Evolutionary conservation across 2,113 vertebrate genomes (phyloP).

Genomic region (Mixornis gularis): DNA sequence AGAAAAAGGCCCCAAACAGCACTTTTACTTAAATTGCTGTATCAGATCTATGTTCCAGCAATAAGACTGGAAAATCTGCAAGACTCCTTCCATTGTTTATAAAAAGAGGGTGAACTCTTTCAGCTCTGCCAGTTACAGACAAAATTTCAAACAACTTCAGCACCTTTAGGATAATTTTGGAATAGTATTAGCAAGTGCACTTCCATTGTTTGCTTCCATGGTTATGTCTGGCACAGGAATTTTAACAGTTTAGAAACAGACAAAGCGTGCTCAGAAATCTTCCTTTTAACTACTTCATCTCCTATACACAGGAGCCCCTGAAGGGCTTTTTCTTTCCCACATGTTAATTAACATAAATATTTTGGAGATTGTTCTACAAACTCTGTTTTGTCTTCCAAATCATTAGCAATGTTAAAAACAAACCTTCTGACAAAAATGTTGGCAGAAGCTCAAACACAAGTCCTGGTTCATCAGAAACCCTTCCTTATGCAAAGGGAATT

Average conservation of each 20-base stretch:
- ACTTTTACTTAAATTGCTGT: not conserved
- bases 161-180: slow-evolving; percentile 14
- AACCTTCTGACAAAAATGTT: slow-evolving; percentile 1
- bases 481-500: not conserved
- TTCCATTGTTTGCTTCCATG: not conserved
- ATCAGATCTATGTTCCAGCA: slow-evolving; percentile 16
- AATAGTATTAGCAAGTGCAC: not conserved
- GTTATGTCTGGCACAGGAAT: not conserved
- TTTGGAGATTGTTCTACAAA: not conserved
- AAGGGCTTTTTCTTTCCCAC: not conserved
- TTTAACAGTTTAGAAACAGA: not conserved
- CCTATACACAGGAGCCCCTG: not conserved
- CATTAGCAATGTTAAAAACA: slow-evolving; percentile 29
- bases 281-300: slow-evolving; percentile 21
- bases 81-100: slow-evolving; percentile 3
- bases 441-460: slow-evolving; percentile 18
- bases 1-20: not conserved
- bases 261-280: not conserved
- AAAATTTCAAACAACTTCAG: slow-evolving; percentile 5
- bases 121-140: not conserved
- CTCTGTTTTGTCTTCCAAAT: slow-evolving; percentile 19
- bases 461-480: not conserved
- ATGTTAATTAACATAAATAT: not conserved
- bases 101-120: slow-evolving; percentile 3
- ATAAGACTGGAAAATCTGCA: not conserved